Evolutionary conservation across 1,140 invertebrate species (phyloP).

Genomic region (Drosophila insularis): DNA sequence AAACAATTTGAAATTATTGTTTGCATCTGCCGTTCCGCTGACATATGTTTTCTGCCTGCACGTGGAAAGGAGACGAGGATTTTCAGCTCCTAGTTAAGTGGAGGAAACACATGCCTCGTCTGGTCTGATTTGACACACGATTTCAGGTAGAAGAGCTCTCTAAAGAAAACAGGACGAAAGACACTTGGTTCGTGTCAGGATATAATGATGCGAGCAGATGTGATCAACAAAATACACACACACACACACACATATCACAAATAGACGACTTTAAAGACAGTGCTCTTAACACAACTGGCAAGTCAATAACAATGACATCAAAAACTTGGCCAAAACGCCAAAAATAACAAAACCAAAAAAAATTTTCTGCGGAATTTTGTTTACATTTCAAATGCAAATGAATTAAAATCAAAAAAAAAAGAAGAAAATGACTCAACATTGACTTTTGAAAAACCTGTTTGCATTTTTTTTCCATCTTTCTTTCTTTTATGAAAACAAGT

Average conservation of each 20-base stretch:
- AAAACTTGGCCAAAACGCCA: background rate
- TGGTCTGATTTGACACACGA: slow-evolving; percentile 7
- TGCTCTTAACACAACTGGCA: background rate
- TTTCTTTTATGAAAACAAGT: slow-evolving; percentile 1
- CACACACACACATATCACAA: too few relatives aligned
- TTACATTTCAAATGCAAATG: slow-evolving; percentile 43
- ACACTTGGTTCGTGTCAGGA: slow-evolving; percentile 45
- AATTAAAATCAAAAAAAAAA: background rate
- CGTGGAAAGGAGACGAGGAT: slow-evolving; percentile 15
- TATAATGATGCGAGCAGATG: slow-evolving; percentile 34
- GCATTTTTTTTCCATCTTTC: slow-evolving; percentile 5
- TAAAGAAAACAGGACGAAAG: slow-evolving; percentile 4
- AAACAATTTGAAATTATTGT: slow-evolving; percentile 32
- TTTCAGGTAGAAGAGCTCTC: slow-evolving; percentile 30
- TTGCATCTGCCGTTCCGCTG: slow-evolving; percentile 49
- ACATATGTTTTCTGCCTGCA: slow-evolving; percentile 46
- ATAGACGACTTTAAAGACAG: background rate
- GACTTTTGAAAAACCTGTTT: slow-evolving; percentile 10
- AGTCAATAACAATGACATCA: background rate
- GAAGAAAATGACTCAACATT: slow-evolving; percentile 13
- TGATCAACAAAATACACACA: background rate
- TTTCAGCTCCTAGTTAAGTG: slow-evolving; percentile 29
- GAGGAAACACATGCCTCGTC: slow-evolving; percentile 25
- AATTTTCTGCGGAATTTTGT: slow-evolving; percentile 18
- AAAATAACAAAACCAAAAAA: background rate